A percentile compares a stretch with the other conserved stretches of the same genome.
Conservation (phyloP, 2,888 invertebrate genomes). For the Melangyna quadrimaculata region DNA sequence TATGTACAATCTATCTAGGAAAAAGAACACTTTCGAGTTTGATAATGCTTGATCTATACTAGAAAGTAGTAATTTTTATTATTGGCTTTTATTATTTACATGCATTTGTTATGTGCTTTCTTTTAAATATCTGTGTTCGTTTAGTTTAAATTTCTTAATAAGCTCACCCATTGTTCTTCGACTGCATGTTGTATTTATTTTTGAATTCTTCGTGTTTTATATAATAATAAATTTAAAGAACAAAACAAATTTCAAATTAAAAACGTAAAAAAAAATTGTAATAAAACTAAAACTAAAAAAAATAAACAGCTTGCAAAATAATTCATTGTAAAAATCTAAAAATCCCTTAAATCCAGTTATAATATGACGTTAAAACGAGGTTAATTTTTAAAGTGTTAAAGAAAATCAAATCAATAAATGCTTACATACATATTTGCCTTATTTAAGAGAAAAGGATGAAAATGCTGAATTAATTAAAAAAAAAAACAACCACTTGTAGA, state of each 20-base stretch:
- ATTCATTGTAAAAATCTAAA: not conserved
- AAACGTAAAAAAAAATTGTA: not conserved
- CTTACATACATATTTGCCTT: conserved; percentile 17
- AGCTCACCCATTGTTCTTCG: not conserved
- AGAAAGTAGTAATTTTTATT: too few species aligned
- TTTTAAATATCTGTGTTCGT: too few species aligned
- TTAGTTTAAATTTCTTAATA: too few species aligned
- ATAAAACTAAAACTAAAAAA: not conserved
- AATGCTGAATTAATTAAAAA: conserved; percentile 1
- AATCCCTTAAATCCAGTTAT: not conserved
- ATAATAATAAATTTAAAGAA: too few species aligned
- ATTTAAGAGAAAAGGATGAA: not conserved
- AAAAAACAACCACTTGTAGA: not conserved
- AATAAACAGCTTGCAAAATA: not conserved
- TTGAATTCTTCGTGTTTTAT: not conserved
- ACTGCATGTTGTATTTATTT: not conserved
- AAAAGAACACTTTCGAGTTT: too few species aligned
- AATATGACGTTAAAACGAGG: conserved; percentile 9
- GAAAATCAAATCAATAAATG: not conserved
- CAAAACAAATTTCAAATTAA: not conserved
- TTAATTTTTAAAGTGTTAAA: not conserved
- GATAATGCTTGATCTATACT: too few species aligned
- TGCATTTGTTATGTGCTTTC: not conserved
- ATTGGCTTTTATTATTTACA: not conserved
- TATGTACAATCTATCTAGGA: not conserved